Evolutionary conservation across 2,888 invertebrate genomes (phyloP).

Genomic region (Stegana nigrithorax): DNA sequence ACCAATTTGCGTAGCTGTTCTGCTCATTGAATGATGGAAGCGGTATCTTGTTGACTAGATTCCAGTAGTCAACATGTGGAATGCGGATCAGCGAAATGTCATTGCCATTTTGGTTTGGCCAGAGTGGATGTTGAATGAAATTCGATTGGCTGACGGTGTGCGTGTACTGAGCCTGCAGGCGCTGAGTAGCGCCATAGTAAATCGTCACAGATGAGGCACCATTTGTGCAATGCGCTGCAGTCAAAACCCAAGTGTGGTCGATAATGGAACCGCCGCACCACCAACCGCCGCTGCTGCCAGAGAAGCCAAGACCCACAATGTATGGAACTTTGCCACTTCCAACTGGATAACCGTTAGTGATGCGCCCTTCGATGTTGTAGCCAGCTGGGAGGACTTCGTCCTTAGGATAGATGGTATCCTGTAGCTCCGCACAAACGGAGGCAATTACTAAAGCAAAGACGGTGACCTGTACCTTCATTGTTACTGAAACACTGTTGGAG

Average conservation of each 20-base stretch:
- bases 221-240: neutral
- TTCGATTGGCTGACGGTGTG: neutral
- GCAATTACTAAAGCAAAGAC: neutral
- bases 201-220: neutral
- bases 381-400: neutral
- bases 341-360: neutral
- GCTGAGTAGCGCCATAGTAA: neutral
- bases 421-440: neutral
- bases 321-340: neutral
- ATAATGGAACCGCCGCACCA: neutral
- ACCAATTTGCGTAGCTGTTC: neutral
- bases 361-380: neutral
- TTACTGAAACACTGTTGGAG: no score
- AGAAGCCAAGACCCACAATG: neutral
- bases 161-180: neutral
- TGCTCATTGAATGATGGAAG: conserved; percentile 4
- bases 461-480: no score
- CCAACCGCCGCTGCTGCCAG: conserved; percentile 20
- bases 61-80: conserved; percentile 34
- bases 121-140: conserved; percentile 26
- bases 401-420: neutral
- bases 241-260: neutral
- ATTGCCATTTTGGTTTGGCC: conserved; percentile 13
- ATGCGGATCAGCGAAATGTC: conserved; percentile 36
- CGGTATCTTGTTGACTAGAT: conserved; percentile 19